These are phyloP conservation scores for Stichodactyla helianthus DNA, from an alignment of 64 coral and sea anemone species.

Conservation along the genomic window DNA sequence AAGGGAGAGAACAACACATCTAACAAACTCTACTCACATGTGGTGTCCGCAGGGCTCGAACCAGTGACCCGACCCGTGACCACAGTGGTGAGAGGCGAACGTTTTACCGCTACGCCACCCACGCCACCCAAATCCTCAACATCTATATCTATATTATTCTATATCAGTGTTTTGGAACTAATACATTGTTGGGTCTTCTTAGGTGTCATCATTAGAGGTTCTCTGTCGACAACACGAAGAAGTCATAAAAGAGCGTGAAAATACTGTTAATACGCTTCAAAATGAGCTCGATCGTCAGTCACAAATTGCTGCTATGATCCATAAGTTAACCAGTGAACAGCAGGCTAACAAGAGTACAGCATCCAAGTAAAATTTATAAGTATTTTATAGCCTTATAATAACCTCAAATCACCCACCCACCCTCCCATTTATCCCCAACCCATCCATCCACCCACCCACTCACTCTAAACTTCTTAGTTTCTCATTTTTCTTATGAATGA, in stretches of 20 bases:
- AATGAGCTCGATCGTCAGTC: conserved; percentile 76
- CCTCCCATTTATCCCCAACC: no score
- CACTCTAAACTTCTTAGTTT: background rate
- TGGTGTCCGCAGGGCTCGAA: no score
- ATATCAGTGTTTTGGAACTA: background rate
- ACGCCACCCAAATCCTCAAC: no score
- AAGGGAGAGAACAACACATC: no score
- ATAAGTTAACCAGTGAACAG: conserved; percentile 69
- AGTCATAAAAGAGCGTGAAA: conserved; percentile 81
- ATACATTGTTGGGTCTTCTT: background rate
- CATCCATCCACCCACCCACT: background rate
- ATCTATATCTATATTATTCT: no score
- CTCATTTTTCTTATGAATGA: no score
- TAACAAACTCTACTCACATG: no score
- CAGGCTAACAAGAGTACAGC: background rate
- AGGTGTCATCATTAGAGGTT: conserved; percentile 73
- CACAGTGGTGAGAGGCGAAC: no score
- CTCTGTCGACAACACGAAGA: conserved; percentile 77
- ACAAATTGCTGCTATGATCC: conserved; percentile 89
- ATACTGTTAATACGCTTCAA: conserved; percentile 60
- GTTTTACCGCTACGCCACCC: no score
- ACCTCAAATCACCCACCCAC: background rate
- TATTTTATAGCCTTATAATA: background rate
- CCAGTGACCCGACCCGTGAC: no score
- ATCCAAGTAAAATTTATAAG: background rate